These are phyloP conservation scores for Ophion slaviceki DNA, from an alignment of 2,888 invertebrate genomes.

Conservation along the genomic window DNA sequence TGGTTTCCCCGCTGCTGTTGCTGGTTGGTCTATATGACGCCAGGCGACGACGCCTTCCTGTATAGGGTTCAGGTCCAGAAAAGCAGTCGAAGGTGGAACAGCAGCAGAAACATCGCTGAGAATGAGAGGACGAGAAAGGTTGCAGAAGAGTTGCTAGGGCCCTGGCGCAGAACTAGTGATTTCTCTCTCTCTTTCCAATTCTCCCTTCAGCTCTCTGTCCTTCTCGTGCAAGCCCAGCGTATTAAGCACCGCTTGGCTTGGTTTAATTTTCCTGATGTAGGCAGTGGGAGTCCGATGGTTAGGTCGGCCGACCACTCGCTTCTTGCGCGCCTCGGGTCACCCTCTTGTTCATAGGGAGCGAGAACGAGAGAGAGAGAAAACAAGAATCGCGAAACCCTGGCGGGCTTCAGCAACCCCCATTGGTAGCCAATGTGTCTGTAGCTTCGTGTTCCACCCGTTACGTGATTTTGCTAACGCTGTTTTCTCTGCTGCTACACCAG, in stretches of 20 bases:
- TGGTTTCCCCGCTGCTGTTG: conserved; percentile 48
- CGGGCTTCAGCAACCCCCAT: conserved; percentile 70
- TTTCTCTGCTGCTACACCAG: conserved; percentile 38
- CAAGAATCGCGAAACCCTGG: conserved; percentile 63
- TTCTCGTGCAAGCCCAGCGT: conserved; percentile 77
- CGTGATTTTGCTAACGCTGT: conserved; percentile 55
- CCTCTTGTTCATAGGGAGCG: conserved; percentile 74
- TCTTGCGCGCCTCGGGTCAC: conserved; percentile 74
- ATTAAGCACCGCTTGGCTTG: conserved; percentile 83
- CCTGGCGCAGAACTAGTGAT: conserved; percentile 6
- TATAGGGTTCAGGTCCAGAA: conserved; percentile 56
- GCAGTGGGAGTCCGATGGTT: conserved; percentile 76
- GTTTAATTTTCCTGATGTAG: conserved; percentile 84
- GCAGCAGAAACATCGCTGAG: conserved; percentile 42
- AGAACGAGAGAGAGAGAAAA: conserved; percentile 43
- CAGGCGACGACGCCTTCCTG: conserved; percentile 58
- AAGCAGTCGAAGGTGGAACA: conserved; percentile 59
- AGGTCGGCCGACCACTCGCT: conserved; percentile 74
- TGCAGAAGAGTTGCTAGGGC: conserved; percentile 69
- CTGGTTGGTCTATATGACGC: conserved; percentile 23
- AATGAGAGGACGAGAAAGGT: conserved; percentile 61
- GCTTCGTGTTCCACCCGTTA: conserved; percentile 45
- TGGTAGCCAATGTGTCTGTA: conserved; percentile 65
- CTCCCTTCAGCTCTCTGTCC: conserved; percentile 41
- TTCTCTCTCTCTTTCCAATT: conserved; percentile 58